Conservation (phyloP, 2,888 invertebrate species). For the Pachydiplax longipennis region DNA sequence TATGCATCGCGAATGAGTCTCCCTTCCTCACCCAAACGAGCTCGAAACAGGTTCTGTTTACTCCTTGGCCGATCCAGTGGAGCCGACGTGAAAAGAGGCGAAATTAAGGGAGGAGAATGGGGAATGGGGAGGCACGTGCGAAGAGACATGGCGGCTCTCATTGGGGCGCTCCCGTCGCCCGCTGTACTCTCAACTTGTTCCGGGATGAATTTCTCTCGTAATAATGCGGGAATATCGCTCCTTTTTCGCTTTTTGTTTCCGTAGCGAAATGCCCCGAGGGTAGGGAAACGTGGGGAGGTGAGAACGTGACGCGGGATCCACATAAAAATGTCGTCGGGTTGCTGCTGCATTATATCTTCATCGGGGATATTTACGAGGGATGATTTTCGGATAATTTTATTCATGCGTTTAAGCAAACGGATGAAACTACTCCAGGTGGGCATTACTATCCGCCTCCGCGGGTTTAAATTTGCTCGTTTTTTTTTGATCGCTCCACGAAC, state of each 20-base stretch:
- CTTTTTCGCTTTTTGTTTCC: background rate
- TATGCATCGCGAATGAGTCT: constrained; percentile 15
- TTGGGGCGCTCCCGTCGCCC: background rate
- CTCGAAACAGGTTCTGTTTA: constrained; percentile 19
- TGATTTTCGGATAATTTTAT: no score
- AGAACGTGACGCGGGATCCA: background rate
- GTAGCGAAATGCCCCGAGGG: background rate
- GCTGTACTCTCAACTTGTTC: background rate
- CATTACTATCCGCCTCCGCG: no score
- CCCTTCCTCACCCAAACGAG: background rate
- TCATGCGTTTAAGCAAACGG: no score
- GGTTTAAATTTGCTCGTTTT: no score
- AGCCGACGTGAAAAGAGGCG: constrained; percentile 16
- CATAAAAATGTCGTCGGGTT: background rate
- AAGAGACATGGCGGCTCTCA: background rate
- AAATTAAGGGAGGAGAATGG: background rate
- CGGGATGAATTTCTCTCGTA: background rate
- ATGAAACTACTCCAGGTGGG: no score
- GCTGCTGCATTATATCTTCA: background rate
- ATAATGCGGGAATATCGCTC: background rate
- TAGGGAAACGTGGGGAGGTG: background rate
- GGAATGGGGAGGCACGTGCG: background rate
- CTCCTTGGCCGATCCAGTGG: background rate
- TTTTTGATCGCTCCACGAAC: no score
- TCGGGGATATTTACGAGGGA: background rate